Percentiles rank a stretch among this genome's conserved stretches.
phyloP scores from a whole-genome alignment of 2,113 vertebrate species.

The Ardeotis arabs region DNA sequence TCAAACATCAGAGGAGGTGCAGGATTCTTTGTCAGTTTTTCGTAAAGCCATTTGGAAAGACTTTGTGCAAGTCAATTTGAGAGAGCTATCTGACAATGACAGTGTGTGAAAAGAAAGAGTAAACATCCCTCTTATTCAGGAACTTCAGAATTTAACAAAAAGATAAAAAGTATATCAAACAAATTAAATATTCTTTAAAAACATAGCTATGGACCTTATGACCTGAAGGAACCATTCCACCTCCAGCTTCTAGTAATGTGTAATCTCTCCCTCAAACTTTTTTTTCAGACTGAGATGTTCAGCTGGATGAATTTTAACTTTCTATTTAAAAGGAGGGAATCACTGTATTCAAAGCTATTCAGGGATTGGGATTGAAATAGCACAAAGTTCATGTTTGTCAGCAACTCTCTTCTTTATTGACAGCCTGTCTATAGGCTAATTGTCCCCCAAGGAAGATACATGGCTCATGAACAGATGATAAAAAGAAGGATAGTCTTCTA shows the following conservation, averaged over 20 bases:
- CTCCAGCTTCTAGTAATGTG: background rate
- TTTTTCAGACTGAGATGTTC: background rate
- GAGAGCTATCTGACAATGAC: background rate
- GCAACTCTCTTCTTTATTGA: background rate
- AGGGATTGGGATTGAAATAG: background rate
- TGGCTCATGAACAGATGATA: background rate
- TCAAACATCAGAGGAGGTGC: background rate
- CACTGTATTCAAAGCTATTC: background rate
- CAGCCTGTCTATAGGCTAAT: background rate
- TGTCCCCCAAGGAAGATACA: background rate
- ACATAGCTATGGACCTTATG: background rate
- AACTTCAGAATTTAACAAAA: background rate
- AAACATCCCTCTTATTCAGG: background rate
- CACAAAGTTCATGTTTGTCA: background rate
- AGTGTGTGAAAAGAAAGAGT: background rate
- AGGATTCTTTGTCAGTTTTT: background rate
- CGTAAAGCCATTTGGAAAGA: background rate
- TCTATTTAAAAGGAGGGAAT: background rate
- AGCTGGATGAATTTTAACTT: background rate
- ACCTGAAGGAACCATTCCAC: background rate
- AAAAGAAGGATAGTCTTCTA: background rate
- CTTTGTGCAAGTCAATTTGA: background rate
- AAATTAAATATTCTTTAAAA: background rate
- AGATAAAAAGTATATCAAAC: background rate
- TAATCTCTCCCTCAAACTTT: background rate